These are phyloP conservation scores for Dromiciops gliroides DNA, from an alignment of 2,113 vertebrate species.

Conservation along the genomic window DNA sequence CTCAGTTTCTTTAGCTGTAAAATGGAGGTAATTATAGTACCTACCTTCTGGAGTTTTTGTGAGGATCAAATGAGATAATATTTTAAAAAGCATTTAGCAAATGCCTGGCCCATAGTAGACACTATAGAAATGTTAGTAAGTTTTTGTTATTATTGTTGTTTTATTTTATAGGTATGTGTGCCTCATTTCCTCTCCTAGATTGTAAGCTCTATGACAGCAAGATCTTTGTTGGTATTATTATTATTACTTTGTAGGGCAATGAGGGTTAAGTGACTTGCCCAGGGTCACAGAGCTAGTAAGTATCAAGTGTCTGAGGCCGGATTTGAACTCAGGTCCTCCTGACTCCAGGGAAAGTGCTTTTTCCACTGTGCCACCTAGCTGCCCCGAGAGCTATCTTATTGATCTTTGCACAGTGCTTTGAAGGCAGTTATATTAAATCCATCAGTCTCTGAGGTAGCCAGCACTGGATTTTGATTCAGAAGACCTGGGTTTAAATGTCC, in stretches of 20 bases:
- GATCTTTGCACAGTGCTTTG: not conserved
- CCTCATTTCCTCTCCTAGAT: not conserved
- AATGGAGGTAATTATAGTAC: not conserved
- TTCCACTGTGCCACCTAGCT: no score
- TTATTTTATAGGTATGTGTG: not conserved
- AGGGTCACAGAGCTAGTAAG: no score
- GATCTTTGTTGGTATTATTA: no score
- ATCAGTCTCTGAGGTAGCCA: not conserved
- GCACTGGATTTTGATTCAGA: not conserved
- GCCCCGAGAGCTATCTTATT: not conserved
- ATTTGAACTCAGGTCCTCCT: no score
- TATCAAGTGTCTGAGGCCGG: no score
- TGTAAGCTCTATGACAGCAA: not conserved
- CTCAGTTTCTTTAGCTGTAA: not conserved
- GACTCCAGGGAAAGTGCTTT: no score
- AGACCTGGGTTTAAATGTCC: not conserved
- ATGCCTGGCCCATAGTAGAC: not conserved
- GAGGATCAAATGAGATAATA: not conserved
- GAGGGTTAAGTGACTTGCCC: no score
- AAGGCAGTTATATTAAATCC: not conserved
- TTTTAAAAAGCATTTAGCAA: not conserved
- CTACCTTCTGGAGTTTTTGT: not conserved
- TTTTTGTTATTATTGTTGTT: not conserved
- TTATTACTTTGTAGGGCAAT: no score
- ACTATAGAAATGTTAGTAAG: no score